Evolutionary conservation across 2,888 invertebrate genomes (phyloP), one percentile per base, ranked within the genome.

Genomic region (Troides aeacus): DNA sequence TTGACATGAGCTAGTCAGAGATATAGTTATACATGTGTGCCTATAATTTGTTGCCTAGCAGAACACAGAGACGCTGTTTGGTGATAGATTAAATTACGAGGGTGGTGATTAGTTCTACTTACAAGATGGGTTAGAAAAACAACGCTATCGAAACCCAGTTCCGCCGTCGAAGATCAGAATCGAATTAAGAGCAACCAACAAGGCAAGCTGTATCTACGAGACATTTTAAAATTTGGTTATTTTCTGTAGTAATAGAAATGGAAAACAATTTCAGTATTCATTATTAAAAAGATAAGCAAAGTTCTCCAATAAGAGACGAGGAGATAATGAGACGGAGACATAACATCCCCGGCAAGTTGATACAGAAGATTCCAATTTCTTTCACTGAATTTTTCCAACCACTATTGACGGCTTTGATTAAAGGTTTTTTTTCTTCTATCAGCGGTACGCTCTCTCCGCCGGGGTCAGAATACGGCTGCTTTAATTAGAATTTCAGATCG

Each of bases 401-500:
- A 18, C 62, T 65, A 50, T 59, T 66, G 63, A 56, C 23, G 42
- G 63, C 66, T 70, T 70, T 66, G 70, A 70, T 70, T 70, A 70
- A 64, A 60, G 63, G 53, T 60, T 63, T 60, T 53, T 62, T 66
- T 59, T 58, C 30, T 30, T 30, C 46, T 24, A 69, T 69, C 66
- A 66, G 69, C 57, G 42, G 61, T 30, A n/a, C 60, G 60, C 36
- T 67, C 56, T 66, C 69, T 30, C 69, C 74, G 73, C 76, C 75
- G 74, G 69, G 71, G 66, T 71, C 74, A 70, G 70, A 73, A 75
- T 72, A 72, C 65, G 68, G 70, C 75, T 73, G 73, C 73, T 79
- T 79, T 79, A 81, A 81, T 82, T 80, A 79, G 75, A 81, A 81
- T 78, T 77, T 74, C 75, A 74, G 75, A 77, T 78, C 76, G 72